Conservation (phyloP, 2,797 vertebrate genomes). For the Phalanger gymnotis region DNA sequence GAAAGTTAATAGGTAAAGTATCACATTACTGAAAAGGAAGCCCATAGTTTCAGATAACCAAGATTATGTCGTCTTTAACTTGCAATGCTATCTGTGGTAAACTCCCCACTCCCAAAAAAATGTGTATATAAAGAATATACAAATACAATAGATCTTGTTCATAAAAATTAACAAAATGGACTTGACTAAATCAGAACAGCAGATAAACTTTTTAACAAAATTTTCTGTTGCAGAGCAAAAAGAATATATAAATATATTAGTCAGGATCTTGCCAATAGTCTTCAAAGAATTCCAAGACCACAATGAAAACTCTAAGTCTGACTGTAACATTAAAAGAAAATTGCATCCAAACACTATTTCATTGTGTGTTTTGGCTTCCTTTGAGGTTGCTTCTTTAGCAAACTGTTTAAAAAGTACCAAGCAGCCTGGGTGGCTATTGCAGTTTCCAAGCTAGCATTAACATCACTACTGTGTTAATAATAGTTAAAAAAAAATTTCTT, state of each 20-base stretch:
- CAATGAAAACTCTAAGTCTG: slow-evolving; percentile 44
- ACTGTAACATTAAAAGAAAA: slow-evolving; percentile 49
- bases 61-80: slow-evolving; percentile 16
- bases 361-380: slow-evolving; percentile 45
- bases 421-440: slow-evolving; percentile 3
- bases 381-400: slow-evolving; percentile 45
- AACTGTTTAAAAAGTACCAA: slow-evolving; percentile 34
- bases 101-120: slow-evolving; percentile 37
- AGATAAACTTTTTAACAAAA: slow-evolving; percentile 13
- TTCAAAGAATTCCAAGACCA: slow-evolving; percentile 38
- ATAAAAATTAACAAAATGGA: slow-evolving; percentile 64
- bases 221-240: slow-evolving; percentile 41
- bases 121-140: slow-evolving; percentile 47
- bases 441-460: slow-evolving; percentile 19
- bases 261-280: neutral
- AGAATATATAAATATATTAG: slow-evolving; percentile 6
- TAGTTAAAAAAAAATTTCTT: neutral
- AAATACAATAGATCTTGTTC: slow-evolving; percentile 26
- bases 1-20: slow-evolving; percentile 50
- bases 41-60: slow-evolving; percentile 53
- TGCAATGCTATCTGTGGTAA: slow-evolving; percentile 55
- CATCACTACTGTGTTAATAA: neutral
- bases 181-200: slow-evolving; percentile 30
- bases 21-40: slow-evolving; percentile 46
- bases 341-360: slow-evolving; percentile 41